These are phyloP conservation scores for Pristionchus arcanus DNA, from an alignment of 2,888 invertebrate genomes.

Conservation along the genomic window DNA sequence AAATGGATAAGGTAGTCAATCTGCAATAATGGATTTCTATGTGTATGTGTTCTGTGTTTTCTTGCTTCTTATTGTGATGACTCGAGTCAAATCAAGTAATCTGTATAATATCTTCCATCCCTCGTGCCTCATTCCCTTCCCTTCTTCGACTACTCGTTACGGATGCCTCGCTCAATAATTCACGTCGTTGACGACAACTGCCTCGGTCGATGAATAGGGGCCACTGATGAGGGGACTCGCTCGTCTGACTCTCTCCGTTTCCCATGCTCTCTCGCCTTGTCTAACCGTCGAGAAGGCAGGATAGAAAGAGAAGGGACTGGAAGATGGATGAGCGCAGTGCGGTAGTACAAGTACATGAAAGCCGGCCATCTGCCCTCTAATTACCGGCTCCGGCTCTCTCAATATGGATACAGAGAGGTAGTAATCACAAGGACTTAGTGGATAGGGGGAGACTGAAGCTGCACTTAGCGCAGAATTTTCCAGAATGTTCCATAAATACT, in stretches of 20 bases:
- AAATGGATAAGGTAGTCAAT: neutral
- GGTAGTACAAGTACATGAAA: conserved; percentile 31
- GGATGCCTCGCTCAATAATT: conserved; percentile 43
- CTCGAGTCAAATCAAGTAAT: neutral
- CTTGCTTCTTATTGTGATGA: neutral
- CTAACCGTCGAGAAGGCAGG: neutral
- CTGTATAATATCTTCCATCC: neutral
- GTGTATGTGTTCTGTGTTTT: neutral
- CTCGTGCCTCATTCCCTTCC: neutral
- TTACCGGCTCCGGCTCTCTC: neutral
- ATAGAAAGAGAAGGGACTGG: neutral
- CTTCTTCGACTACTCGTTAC: neutral
- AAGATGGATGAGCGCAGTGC: conserved; percentile 39
- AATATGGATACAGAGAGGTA: conserved; percentile 29
- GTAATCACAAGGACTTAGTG: conserved; percentile 22
- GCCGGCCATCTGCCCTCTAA: conserved; percentile 18
- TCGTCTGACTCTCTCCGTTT: neutral
- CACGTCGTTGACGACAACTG: conserved; percentile 32
- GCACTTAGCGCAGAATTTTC: neutral
- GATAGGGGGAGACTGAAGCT: neutral
- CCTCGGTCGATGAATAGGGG: conserved; percentile 21
- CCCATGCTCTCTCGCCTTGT: neutral
- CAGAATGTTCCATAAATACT: neutral
- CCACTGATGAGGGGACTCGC: neutral
- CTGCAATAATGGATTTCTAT: neutral